These are phyloP conservation scores for Arremon brunneinucha DNA, from an alignment of 2,797 vertebrate genomes.

Conservation along the genomic window DNA sequence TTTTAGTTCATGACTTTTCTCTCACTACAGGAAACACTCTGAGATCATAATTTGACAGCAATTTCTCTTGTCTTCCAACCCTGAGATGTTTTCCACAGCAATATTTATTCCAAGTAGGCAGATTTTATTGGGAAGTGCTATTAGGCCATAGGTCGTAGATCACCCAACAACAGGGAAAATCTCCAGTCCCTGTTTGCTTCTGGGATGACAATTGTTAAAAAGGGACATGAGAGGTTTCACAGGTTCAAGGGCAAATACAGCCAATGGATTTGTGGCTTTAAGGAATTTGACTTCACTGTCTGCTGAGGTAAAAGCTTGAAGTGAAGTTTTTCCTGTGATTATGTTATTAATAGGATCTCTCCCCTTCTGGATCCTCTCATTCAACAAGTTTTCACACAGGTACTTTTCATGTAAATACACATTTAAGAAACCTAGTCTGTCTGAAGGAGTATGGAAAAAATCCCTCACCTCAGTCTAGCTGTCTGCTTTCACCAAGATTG, in stretches of 20 bases:
- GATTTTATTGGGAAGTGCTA: not conserved
- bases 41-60: constrained; percentile 7
- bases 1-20: constrained; percentile 38
- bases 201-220: not conserved
- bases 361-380: not conserved
- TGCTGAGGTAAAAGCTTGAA: not conserved
- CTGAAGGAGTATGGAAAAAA: not conserved
- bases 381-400: not conserved
- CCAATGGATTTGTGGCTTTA: not conserved
- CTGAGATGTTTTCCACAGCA: not conserved
- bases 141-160: not conserved
- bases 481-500: not conserved
- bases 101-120: not conserved
- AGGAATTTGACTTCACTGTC: not conserved
- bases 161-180: not conserved
- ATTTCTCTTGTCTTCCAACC: not conserved
- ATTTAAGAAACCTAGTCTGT: not conserved
- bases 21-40: not conserved
- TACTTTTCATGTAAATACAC: not conserved
- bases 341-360: not conserved
- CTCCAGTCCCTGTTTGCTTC: not conserved
- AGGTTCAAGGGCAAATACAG: not conserved
- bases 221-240: not conserved
- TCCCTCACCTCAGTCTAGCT: not conserved
- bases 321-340: not conserved